Evolutionary conservation across 2,888 invertebrate genomes (phyloP), one percentile per base, ranked within the genome.

Genomic region (Macrosoma leucophasiata): DNA sequence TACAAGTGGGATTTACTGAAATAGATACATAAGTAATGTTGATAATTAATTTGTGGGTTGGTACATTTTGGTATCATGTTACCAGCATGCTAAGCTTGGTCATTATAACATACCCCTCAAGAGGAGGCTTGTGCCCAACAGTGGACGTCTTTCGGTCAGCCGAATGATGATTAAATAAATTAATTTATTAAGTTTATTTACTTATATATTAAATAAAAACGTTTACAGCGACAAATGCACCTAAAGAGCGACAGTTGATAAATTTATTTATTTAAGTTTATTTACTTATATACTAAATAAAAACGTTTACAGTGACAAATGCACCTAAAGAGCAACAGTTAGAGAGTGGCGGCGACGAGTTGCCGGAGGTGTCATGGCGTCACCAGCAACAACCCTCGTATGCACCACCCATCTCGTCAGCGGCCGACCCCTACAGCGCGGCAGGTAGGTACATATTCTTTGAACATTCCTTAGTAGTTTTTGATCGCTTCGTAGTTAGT

Each of bases 251-350:
- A n/a, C n/a, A n/a, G n/a, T n/a, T n/a, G n/a, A n/a, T n/a, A n/a
- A n/a, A n/a, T n/a, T n/a, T n/a, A n/a, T n/a, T n/a, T n/a, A n/a
- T n/a, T n/a, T n/a, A n/a, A n/a, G n/a, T n/a, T n/a, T n/a, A n/a
- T n/a, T n/a, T n/a, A n/a, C n/a, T n/a, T n/a, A n/a, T n/a, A n/a
- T n/a, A n/a, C 8, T 18, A 18, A 18, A 6, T 18, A 18, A 18
- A 18, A 20, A 39, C 18, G n/a, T 35, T 64, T 75, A 31, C 75
- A 90, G 90, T 89, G 77, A 88, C 89, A 86, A 91, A 91, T 90
- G 90, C 89, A 86, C 88, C 90, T 79, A 91, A 90, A 86, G 90
- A 91, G 81, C 90, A 81, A 70, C 82, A 90, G 88, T 86, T 90
- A 88, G 90, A 85, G 53, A 81, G 88, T 67, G 90, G 90, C 53